These are phyloP conservation scores for Pogonophryne albipinna DNA, from an alignment of 2,797 vertebrate genomes.

Conservation along the genomic window DNA sequence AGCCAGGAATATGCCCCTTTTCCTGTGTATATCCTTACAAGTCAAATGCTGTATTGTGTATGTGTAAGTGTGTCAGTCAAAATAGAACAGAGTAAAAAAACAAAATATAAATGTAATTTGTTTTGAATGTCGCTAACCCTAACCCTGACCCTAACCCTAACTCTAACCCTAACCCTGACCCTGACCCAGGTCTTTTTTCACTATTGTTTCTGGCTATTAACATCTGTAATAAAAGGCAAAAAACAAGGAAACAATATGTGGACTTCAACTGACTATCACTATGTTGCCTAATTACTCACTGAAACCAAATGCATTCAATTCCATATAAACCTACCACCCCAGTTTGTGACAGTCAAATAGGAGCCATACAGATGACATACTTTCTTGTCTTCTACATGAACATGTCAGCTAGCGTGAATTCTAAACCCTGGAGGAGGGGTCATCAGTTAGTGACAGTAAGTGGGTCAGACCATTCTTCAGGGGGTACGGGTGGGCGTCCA, in stretches of 20 bases:
- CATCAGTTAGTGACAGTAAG: slow-evolving; percentile 77
- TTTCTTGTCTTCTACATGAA: slow-evolving; percentile 37
- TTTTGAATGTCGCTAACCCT: too few species aligned
- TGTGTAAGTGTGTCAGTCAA: neutral
- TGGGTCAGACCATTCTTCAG: slow-evolving; percentile 76
- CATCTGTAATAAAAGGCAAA: neutral
- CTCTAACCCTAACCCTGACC: too few species aligned
- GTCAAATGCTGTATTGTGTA: neutral
- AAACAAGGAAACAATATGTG: neutral
- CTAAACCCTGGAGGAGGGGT: slow-evolving; percentile 68
- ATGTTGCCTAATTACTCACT: neutral
- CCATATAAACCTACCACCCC: neutral
- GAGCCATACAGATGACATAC: slow-evolving; percentile 35
- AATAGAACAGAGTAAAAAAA: neutral
- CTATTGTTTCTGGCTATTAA: neutral
- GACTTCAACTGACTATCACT: neutral
- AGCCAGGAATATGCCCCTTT: neutral
- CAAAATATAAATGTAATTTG: neutral
- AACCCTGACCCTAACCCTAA: neutral
- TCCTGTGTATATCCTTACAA: too few species aligned
- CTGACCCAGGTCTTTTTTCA: neutral
- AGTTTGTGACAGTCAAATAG: slow-evolving; percentile 9
- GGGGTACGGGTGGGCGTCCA: slow-evolving; percentile 48
- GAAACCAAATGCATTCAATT: neutral
- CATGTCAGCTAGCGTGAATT: slow-evolving; percentile 38